Evolutionary conservation across 2,797 vertebrate genomes (phyloP), one percentile per base, ranked within the genome.

Genomic region (Danionella dracula): DNA sequence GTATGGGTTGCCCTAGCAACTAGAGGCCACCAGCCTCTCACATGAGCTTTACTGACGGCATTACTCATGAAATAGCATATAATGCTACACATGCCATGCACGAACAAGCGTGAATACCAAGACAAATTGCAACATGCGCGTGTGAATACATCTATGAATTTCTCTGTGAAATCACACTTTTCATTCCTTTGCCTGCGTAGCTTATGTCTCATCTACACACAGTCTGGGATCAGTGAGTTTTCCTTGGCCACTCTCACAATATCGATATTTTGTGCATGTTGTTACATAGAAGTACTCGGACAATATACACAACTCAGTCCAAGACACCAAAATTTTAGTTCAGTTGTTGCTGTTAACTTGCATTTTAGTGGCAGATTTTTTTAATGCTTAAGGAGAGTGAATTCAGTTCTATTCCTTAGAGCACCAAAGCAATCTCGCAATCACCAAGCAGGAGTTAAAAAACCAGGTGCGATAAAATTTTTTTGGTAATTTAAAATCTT

Each of bases 1-100:
- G 37, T 73, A 61, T 53, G 35, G 15, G 75, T 80, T 76, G 69
- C 79, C 76, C 68, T 63, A 66, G 79, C 69, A 80, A 75, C 76
- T 35, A 32, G 19, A 73, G 72, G 61, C 68, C 46, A 57, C 60
- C 59, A 65, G 45, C 34, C 45, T 65, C 11, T 13, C 56, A 56
- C 56, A 61, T 45, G 44, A 49, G 20, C 45, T 48, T 59, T 32
- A 49, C 51, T 16, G 44, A 34, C 35, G 58, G n/a, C 13, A 0
- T 13, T 37, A 46, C 20, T 62, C 2, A 17, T 54, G 45, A 69
- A 45, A 68, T 19, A 69, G 20, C 10, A 1, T 69, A 32, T 57
- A 59, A 66, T 66, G 41, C 23, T 31, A 31, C 37, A 51, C 56
- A 63, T 57, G 67, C 48, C 31, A 35, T 56, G 62, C 54, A 40